Evolutionary conservation across 2,113 vertebrate species (phyloP).

Genomic region (Apistogramma diplotaenia): DNA sequence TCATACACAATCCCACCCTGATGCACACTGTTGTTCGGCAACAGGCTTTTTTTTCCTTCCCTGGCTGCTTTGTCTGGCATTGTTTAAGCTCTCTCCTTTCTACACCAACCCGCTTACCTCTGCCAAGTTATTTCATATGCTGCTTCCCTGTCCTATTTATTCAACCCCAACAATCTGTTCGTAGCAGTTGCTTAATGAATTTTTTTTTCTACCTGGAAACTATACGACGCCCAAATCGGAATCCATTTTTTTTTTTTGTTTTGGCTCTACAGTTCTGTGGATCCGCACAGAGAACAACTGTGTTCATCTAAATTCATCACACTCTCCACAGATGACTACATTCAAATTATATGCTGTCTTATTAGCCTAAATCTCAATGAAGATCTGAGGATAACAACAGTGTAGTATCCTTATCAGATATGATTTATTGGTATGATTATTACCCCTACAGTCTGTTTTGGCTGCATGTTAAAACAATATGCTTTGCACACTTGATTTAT

Average conservation of each 20-base stretch:
- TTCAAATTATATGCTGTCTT: constrained; percentile 54
- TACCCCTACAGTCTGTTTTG: constrained; percentile 52
- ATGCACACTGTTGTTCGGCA: constrained; percentile 32
- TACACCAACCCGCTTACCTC: constrained; percentile 20
- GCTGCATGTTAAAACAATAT: constrained; percentile 64
- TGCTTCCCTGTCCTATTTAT: constrained; percentile 55
- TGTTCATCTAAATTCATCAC: constrained; percentile 20
- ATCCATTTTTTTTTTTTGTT: constrained; percentile 24
- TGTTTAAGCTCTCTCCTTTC: constrained; percentile 41
- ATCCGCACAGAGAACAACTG: constrained; percentile 13
- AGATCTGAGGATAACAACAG: constrained; percentile 60
- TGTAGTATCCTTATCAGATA: constrained; percentile 64
- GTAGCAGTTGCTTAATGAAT: constrained; percentile 52
- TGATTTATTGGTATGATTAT: constrained; percentile 78
- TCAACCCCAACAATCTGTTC: constrained; percentile 64
- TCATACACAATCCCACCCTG: constrained; percentile 8
- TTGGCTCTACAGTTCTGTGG: neutral
- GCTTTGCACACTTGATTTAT: constrained; percentile 74
- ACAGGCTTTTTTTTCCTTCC: constrained; percentile 16
- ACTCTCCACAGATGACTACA: constrained; percentile 22
- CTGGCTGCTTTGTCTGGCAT: constrained; percentile 47
- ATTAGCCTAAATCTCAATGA: constrained; percentile 49
- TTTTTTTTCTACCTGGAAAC: constrained; percentile 48
- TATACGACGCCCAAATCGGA: constrained; percentile 14
- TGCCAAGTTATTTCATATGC: constrained; percentile 62